Evolutionary conservation across 2,797 vertebrate species (phyloP).

Genomic region (Discoglossus pictus): DNA sequence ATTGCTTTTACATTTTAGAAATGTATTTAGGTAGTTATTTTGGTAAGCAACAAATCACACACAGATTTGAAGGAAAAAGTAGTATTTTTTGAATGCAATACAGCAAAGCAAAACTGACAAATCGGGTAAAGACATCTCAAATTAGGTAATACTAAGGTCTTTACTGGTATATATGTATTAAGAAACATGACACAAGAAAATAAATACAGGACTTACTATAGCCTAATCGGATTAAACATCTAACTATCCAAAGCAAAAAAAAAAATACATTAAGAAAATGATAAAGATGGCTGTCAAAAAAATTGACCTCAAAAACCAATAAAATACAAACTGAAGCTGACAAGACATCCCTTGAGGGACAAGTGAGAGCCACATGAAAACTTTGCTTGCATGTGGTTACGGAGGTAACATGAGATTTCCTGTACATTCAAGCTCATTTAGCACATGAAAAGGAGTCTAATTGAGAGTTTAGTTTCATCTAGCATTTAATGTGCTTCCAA

Average conservation of each 20-base stretch:
- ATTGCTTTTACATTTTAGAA: too few species aligned
- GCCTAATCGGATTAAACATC: background rate
- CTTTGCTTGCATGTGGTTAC: background rate
- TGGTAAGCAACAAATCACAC: too few species aligned
- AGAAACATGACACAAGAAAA: too few species aligned
- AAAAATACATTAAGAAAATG: constrained; percentile 14
- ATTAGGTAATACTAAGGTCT: too few species aligned
- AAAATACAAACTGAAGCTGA: constrained; percentile 34
- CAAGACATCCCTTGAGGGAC: constrained; percentile 21
- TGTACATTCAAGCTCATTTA: constrained; percentile 29
- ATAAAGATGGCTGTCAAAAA: constrained; percentile 44
- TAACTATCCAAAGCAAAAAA: constrained; percentile 9
- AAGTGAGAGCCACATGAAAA: constrained; percentile 4
- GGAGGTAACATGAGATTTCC: constrained; percentile 26
- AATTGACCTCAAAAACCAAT: constrained; percentile 42
- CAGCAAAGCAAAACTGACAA: too few species aligned
- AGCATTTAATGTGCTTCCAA: constrained; percentile 13
- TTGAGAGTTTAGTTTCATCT: constrained; percentile 20
- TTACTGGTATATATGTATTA: too few species aligned
- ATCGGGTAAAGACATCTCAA: too few species aligned
- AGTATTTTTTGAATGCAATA: too few species aligned
- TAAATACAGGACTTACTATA: too few species aligned
- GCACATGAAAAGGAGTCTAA: constrained; percentile 28
- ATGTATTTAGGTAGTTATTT: too few species aligned
- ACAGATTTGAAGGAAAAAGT: too few species aligned